Conservation (phyloP, 1,140 invertebrate genomes). For the Hyles euphorbiae region DNA sequence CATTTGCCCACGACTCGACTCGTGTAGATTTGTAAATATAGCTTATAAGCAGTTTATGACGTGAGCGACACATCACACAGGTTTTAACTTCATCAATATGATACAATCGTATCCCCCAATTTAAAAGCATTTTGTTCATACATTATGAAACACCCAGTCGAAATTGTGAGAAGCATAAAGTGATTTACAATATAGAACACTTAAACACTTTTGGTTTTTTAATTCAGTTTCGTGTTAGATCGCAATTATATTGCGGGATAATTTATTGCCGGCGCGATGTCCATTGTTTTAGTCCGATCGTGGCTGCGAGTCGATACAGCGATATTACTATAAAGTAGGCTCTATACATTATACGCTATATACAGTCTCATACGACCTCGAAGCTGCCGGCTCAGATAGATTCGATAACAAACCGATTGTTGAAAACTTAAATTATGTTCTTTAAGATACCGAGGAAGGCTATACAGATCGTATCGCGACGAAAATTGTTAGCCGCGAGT, state of each 20-base stretch:
- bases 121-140: too few species aligned
- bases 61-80: too few species aligned
- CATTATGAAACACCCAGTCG: too few species aligned
- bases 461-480: constrained; percentile 24
- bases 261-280: constrained; percentile 6
- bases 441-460: constrained; percentile 32
- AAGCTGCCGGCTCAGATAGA: constrained; percentile 15
- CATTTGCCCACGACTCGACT: too few species aligned
- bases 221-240: constrained; percentile 1
- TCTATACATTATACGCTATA: neutral
- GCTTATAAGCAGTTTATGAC: too few species aligned
- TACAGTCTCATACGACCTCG: constrained; percentile 12
- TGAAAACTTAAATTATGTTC: constrained; percentile 35
- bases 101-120: too few species aligned
- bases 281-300: constrained; percentile 16
- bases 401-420: constrained; percentile 35
- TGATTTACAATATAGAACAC: too few species aligned
- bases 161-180: too few species aligned
- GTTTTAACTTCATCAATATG: too few species aligned
- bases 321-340: constrained; percentile 4
- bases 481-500: constrained; percentile 23
- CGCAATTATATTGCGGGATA: constrained; percentile 7
- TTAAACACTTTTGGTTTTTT: neutral
- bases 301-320: constrained; percentile 10
- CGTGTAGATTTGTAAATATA: too few species aligned